These are phyloP conservation scores for Crossocerus cetratus DNA, from an alignment of 2,888 invertebrate species.

Conservation along the genomic window DNA sequence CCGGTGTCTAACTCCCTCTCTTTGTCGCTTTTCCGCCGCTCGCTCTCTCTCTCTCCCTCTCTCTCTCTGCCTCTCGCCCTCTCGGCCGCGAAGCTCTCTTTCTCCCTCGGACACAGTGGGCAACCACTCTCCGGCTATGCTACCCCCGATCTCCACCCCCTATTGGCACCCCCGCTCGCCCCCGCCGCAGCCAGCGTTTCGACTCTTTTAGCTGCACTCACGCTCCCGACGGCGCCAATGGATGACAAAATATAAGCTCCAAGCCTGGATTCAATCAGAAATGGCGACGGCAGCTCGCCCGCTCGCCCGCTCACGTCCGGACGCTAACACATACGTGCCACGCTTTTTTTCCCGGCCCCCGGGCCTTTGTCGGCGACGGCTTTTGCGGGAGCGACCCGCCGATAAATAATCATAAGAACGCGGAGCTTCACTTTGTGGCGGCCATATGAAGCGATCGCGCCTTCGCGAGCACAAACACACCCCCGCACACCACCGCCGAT, in stretches of 20 bases:
- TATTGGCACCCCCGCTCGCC: neutral
- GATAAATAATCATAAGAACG: conserved; percentile 74
- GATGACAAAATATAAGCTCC: conserved; percentile 74
- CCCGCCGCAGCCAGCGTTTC: conserved; percentile 51
- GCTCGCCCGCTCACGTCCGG: conserved; percentile 11
- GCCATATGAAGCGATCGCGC: conserved; percentile 63
- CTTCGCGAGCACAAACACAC: conserved; percentile 40
- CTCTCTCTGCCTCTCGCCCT: neutral
- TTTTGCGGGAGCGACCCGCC: conserved; percentile 63
- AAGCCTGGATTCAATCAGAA: conserved; percentile 76
- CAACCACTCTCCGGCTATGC: neutral
- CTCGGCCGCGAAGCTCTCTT: neutral
- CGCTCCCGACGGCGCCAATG: conserved; percentile 71
- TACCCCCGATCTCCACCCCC: neutral
- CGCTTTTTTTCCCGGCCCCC: conserved; percentile 25
- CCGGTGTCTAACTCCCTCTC: neutral
- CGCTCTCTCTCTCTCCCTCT: neutral
- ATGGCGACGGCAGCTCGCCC: conserved; percentile 68
- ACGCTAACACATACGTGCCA: neutral
- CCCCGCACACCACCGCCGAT: neutral
- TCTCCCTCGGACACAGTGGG: neutral
- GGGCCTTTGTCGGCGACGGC: conserved; percentile 38
- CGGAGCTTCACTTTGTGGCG: conserved; percentile 61
- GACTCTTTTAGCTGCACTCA: conserved; percentile 66
- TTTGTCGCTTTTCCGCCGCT: neutral